These are phyloP conservation scores for Flexamia atlantica DNA, from an alignment of 2,888 invertebrate genomes.

Conservation along the genomic window DNA sequence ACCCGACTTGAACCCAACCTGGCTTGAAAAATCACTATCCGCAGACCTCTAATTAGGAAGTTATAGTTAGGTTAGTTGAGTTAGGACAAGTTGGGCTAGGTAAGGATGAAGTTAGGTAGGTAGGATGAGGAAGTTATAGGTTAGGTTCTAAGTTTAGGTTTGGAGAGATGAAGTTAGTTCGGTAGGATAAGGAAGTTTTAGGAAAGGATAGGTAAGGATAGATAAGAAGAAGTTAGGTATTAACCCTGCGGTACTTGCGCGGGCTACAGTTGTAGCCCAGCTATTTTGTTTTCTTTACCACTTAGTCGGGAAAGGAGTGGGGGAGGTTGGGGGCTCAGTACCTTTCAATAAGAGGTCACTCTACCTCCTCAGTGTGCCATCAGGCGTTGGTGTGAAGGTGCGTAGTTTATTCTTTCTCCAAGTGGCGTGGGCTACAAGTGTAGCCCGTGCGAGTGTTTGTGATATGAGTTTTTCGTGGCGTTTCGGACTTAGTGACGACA, in stretches of 20 bases:
- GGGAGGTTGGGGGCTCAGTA: not conserved
- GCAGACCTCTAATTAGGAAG: too few species aligned
- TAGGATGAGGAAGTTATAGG: too few species aligned
- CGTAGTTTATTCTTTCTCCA: not conserved
- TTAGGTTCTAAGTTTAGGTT: too few species aligned
- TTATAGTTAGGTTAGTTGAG: too few species aligned
- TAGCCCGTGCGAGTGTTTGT: conserved; percentile 55
- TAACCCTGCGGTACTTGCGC: not conserved
- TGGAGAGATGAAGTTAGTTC: too few species aligned
- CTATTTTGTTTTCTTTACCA: not conserved
- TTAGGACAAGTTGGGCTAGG: too few species aligned
- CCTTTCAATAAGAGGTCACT: not conserved
- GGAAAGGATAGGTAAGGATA: too few species aligned
- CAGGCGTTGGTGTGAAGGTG: not conserved
- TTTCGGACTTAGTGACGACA: conserved; percentile 27
- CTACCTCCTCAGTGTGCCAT: not conserved
- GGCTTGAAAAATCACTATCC: too few species aligned
- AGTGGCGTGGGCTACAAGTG: conserved; percentile 32
- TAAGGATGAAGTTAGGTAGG: too few species aligned
- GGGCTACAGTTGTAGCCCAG: not conserved
- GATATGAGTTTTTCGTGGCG: conserved; percentile 47
- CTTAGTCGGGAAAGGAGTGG: not conserved
- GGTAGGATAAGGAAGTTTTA: too few species aligned
- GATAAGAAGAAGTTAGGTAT: too few species aligned
- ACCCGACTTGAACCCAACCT: too few species aligned